Base-by-base conservation (phyloP, 2,113 vertebrate genomes). In the Xiphias gladius region DNA sequence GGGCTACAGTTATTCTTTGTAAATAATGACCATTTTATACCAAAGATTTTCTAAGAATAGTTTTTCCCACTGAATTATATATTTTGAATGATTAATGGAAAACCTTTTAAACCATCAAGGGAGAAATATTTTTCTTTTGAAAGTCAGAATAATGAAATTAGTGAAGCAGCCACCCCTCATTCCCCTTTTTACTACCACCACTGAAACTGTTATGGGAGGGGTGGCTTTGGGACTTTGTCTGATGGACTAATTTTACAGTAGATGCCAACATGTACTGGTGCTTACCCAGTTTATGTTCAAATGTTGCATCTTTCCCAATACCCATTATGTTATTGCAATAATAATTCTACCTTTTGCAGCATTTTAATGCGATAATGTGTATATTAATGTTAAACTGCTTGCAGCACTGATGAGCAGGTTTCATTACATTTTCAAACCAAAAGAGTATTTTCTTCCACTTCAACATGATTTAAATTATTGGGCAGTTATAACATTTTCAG, bases 401-500 rank as follows among this genome's bases (percentile, higher is more conserved):
- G 17, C 55, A 22, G 73, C 54, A 37, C 32, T 46, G 14, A 39
- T 13, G 10, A 37, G 26, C 30, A 67, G 20, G 50, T 76, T 64
- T 71, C 12, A 64, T 64, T 55, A 78, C 37, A 66, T 39, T 81
- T 67, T 65, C 13, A 59, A 68, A 68, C 39, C 54, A 59, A 70
- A 57, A 43, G 7, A 62, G 11, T 58, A 39, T 41, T 57, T 59
- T 43, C 9, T 79, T 70, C 13, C 50, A 70, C n/a, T 71, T 68
- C 37, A 50, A 81, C 41, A 28, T 35, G 46, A 28, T 76, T 66
- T 57, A 10, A 64, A 58, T 76, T 70, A 84, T 87, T 82, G 74
- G 90, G 90, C 87, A 89, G 82, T 88, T 82, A 50, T n/a, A 26
- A 80, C 83, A 83, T 59, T 62, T 74, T 77, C 73, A 73, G 70